Evolutionary conservation across 2,797 vertebrate genomes (phyloP), one percentile per base, ranked within the genome.

Genomic region (Ciconia nigra): DNA sequence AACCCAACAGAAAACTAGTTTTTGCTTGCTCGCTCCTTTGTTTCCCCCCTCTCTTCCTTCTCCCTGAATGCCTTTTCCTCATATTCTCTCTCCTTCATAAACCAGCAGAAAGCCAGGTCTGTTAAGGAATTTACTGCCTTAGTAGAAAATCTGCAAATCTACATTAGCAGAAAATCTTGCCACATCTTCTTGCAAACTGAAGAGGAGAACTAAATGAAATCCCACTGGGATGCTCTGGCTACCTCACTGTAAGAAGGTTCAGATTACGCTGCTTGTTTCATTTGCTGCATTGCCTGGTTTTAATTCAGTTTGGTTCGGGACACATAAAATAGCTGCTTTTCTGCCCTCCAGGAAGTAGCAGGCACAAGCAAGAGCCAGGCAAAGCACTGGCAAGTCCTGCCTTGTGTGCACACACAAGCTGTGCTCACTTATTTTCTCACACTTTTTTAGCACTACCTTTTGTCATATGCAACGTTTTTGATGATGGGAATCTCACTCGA

Each of bases 291-390:
- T 12, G 29, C 46, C 66, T 76, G 37, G 24, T 31, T 87, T 70
- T 11, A 47, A 62, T 69, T 42, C 78, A 63, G 2, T 82, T 93
- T 73, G 46, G 39, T 58, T 72, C 0, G 3, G 91, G 58, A 82
- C 52, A 84, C 73, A 22, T 5, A 24, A 72, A 79, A 41, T 12
- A 57, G 46, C 16, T 0, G 8, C 44, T 76, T 65, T 76, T 76
- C 44, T 0, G 0, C 62, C 58, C 81, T 79, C 18, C 3, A 3
- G 82, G 58, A 83, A 72, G 37, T 6, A 0, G 44, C 0, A 0
- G 28, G 61, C 26, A 26, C 22, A 52, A 52, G 66, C 31, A 39
- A 12, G 65, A 91, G 37, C 54, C 6, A 8, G 54, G 46, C 1
- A 1, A 31, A 22, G 33, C 6, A 1, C n/a, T 24, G 31, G 35